phyloP scores from a whole-genome alignment of 1,140 invertebrate genomes.

The Eueides isabella region DNA sequence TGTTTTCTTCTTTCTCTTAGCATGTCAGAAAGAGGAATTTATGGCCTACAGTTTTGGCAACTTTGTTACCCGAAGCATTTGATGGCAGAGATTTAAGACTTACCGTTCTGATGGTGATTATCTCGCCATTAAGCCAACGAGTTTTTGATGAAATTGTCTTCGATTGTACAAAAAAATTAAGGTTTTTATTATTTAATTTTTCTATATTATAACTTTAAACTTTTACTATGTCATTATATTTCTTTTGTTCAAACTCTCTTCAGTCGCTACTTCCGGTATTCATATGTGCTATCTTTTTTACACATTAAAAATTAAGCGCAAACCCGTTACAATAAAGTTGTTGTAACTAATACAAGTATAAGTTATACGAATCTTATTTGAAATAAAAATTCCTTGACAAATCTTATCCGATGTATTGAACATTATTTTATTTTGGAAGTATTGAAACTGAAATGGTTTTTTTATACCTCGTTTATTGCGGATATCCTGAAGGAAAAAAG shows the following conservation, averaged over 20 bases:
- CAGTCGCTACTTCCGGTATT: background rate
- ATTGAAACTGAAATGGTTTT: background rate
- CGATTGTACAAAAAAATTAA: background rate
- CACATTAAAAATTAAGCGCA: background rate
- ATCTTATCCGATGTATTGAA: background rate
- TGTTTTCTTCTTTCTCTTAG: conserved; percentile 43
- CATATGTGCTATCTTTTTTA: background rate
- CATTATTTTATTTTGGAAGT: background rate
- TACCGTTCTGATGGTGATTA: conserved; percentile 39
- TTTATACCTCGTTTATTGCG: background rate
- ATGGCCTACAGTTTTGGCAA: conserved; percentile 46
- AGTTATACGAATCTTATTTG: background rate
- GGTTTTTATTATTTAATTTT: conserved; percentile 9
- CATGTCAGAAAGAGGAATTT: conserved; percentile 47
- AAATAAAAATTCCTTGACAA: conserved; percentile 2
- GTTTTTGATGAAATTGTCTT: conserved; percentile 38
- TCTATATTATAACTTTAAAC: background rate
- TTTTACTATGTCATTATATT: background rate
- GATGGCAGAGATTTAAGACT: conserved; percentile 44
- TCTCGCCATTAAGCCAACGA: conserved; percentile 44
- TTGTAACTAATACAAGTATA: background rate
- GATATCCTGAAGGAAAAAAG: background rate
- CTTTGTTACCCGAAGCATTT: conserved; percentile 43
- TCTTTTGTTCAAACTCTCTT: background rate
- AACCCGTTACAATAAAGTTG: background rate